Evolutionary conservation across 2,797 vertebrate genomes (phyloP).

Genomic region (Nannoperca obscura): DNA sequence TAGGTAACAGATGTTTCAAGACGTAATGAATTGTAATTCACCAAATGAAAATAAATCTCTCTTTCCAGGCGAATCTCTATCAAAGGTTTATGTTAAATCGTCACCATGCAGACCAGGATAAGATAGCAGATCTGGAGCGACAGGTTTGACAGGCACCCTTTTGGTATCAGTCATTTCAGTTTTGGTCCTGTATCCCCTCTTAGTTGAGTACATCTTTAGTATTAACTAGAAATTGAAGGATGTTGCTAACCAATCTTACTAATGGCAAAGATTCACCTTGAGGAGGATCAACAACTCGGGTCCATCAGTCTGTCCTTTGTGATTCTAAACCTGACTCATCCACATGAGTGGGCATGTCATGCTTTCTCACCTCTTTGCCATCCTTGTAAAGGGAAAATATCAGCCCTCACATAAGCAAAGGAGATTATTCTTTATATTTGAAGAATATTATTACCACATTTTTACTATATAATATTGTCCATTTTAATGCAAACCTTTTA

Average conservation of each 20-base stretch:
- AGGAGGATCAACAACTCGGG: background rate
- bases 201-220: constrained; percentile 4
- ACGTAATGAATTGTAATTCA: background rate
- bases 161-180: background rate
- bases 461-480: background rate
- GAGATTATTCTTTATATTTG: background rate
- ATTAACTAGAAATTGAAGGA: constrained; percentile 10
- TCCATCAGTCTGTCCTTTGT: constrained; percentile 1
- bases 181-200: too few relatives aligned
- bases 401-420: background rate
- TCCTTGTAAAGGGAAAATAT: background rate
- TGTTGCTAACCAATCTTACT: constrained; percentile 7
- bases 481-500: constrained; percentile 6
- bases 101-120: constrained; percentile 84
- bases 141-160: constrained; percentile 82
- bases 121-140: constrained; percentile 84
- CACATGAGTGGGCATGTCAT: background rate
- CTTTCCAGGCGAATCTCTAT: constrained; percentile 83
- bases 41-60: background rate
- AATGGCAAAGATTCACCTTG: background rate
- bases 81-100: constrained; percentile 81
- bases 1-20: too few relatives aligned
- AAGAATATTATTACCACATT: background rate
- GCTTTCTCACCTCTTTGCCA: background rate
- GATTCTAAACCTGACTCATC: background rate